Evolutionary conservation across 2,888 invertebrate genomes (phyloP).

Genomic region (Ernsta delagoae): DNA sequence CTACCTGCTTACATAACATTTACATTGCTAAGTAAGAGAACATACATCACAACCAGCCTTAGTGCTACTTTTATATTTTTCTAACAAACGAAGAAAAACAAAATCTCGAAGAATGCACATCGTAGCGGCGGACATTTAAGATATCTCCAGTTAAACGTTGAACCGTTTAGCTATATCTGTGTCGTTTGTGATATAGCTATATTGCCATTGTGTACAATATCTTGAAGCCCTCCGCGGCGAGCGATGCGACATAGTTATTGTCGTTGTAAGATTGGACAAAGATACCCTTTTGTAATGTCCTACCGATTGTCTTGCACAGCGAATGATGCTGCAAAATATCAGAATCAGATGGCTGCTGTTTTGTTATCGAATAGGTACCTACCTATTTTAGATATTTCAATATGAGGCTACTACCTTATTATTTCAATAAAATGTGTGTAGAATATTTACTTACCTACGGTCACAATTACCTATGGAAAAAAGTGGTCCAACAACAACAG

Average conservation of each 20-base stretch:
- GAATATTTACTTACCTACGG: too few relatives aligned
- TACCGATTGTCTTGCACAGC: conserved; percentile 23
- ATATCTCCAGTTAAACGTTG: conserved; percentile 12
- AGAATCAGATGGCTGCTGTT: conserved; percentile 11
- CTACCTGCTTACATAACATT: background rate
- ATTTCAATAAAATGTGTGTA: background rate
- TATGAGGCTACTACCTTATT: background rate
- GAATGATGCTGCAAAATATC: conserved; percentile 22
- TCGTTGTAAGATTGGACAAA: conserved; percentile 24
- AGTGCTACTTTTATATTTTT: background rate
- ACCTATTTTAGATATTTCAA: background rate
- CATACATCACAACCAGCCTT: background rate
- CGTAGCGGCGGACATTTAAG: background rate
- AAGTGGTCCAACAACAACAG: too few relatives aligned
- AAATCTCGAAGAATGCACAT: background rate
- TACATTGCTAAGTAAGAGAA: background rate
- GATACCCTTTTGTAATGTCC: conserved; percentile 27
- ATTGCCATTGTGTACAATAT: conserved; percentile 21
- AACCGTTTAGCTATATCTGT: conserved; percentile 18
- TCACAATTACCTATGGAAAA: too few relatives aligned
- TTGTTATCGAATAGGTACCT: background rate
- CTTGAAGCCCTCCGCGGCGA: conserved; percentile 13
- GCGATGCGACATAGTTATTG: conserved; percentile 15
- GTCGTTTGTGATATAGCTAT: conserved; percentile 16
- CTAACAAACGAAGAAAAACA: background rate